Percentiles rank a stretch among this genome's conserved stretches.
These are phyloP conservation scores for Loriculus beryllinus DNA, from an alignment of 2,797 vertebrate species.

Conservation along the genomic window DNA sequence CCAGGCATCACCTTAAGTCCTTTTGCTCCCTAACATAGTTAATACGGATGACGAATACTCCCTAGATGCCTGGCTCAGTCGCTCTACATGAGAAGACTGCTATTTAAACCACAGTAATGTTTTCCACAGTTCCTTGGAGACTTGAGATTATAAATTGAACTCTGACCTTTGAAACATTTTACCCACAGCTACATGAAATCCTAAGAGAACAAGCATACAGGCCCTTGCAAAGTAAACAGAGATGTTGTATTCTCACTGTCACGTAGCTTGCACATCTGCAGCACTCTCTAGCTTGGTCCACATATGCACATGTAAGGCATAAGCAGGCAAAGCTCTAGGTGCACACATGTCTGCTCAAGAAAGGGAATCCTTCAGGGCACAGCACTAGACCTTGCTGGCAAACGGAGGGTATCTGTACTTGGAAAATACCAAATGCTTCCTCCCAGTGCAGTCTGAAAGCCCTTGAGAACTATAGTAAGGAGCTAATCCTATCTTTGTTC, in stretches of 20 bases:
- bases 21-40: neutral
- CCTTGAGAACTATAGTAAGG: neutral
- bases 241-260: neutral
- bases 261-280: neutral
- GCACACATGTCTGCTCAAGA: neutral
- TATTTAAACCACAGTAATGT: neutral
- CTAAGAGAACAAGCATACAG: neutral
- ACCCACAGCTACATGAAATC: neutral
- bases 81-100: neutral
- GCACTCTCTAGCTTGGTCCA: accelerated
- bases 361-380: too few relatives aligned
- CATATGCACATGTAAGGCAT: neutral
- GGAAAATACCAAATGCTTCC: neutral
- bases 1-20: neutral
- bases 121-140: neutral
- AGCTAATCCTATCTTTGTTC: neutral
- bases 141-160: neutral
- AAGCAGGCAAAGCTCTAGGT: neutral
- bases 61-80: neutral
- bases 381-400: neutral
- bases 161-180: neutral
- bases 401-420: too few relatives aligned
- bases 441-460: neutral
- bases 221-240: neutral
- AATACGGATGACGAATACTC: neutral